A percentile compares a stretch with the other conserved stretches of the same genome.
These are phyloP conservation scores for Vespertilio murinus DNA, from an alignment of 2,797 vertebrate genomes.

Conservation along the genomic window DNA sequence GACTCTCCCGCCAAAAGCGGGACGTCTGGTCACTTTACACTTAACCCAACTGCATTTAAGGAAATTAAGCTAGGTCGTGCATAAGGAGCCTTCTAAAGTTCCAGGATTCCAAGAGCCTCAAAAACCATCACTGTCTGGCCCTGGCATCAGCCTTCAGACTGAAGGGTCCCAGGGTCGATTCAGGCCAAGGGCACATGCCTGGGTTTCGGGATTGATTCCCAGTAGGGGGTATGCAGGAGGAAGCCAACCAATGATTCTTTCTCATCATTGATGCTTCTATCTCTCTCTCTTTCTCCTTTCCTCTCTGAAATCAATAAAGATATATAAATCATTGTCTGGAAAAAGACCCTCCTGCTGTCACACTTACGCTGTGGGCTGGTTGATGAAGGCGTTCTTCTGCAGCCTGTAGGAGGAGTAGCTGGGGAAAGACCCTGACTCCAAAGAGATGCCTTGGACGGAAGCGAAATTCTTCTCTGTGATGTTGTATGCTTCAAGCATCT, in stretches of 20 bases:
- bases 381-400: constrained; percentile 93
- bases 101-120: background rate
- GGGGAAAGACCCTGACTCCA: constrained; percentile 97
- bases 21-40: too few species aligned
- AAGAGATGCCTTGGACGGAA: constrained; percentile 91
- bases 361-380: constrained; percentile 93
- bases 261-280: too few species aligned
- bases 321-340: too few species aligned
- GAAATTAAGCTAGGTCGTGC: background rate
- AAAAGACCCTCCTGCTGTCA: background rate
- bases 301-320: too few species aligned
- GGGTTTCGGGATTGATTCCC: too few species aligned
- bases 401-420: constrained; percentile 92
- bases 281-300: too few species aligned
- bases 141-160: too few species aligned
- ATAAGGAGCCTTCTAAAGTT: background rate
- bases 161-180: too few species aligned
- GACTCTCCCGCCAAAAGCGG: too few species aligned
- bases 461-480: constrained; percentile 95
- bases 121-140: background rate
- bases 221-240: too few species aligned
- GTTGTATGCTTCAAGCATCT: constrained; percentile 98
- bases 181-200: too few species aligned
- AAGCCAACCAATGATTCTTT: too few species aligned
- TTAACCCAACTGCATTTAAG: background rate